Evolutionary conservation across 2,888 invertebrate species (phyloP).

Genomic region (Drosophila paramelanica): DNA sequence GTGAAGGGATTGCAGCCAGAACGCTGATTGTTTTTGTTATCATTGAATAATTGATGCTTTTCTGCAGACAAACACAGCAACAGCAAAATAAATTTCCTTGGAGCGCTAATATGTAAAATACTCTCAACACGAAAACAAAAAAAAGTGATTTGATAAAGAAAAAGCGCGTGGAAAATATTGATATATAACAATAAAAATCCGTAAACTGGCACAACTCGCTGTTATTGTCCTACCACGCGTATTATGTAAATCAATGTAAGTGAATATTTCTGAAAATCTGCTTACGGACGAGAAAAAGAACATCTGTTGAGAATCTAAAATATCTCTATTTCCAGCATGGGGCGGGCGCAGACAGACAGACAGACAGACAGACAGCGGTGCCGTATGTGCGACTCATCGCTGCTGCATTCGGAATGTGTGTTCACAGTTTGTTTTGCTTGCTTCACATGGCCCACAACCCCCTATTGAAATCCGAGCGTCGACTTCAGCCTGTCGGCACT

Average conservation of each 20-base stretch:
- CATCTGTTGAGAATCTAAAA: constrained; percentile 72
- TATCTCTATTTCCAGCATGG: constrained; percentile 41
- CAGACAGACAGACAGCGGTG: background rate
- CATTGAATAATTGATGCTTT: constrained; percentile 69
- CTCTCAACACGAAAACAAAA: constrained; percentile 3
- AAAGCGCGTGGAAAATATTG: constrained; percentile 27
- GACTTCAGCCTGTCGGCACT: constrained; percentile 41
- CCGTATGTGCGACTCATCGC: constrained; percentile 21
- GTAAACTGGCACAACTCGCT: constrained; percentile 1
- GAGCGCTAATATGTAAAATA: constrained; percentile 11
- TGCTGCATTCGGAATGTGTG: constrained; percentile 65
- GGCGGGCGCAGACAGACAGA: background rate
- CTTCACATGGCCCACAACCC: constrained; percentile 1
- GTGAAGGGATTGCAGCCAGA: constrained; percentile 18
- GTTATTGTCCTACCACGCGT: constrained; percentile 21
- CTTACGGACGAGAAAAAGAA: constrained; percentile 54
- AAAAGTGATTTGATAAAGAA: constrained; percentile 17
- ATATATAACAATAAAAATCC: constrained; percentile 39
- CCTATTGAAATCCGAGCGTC: constrained; percentile 22
- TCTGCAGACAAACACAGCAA: constrained; percentile 38
- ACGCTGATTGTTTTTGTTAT: constrained; percentile 45
- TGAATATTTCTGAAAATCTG: constrained; percentile 69
- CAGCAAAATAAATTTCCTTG: constrained; percentile 11
- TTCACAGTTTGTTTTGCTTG: constrained; percentile 58
- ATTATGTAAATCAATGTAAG: constrained; percentile 73